Base-by-base conservation (phyloP, 2,797 vertebrate species). In the Lophotriccus pileatus region DNA sequence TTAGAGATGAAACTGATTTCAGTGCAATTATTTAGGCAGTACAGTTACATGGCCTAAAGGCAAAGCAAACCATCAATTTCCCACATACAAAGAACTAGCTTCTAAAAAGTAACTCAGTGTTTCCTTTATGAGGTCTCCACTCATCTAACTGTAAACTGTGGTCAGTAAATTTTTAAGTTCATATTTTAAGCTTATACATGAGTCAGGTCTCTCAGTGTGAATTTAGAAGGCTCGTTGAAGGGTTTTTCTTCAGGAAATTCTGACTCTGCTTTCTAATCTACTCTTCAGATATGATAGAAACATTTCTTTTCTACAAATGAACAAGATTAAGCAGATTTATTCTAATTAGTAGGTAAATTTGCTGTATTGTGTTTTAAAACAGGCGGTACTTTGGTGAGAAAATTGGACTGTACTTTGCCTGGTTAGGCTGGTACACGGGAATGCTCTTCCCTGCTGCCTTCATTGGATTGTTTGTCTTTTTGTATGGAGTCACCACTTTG, bases 301-400 rank as follows among this genome's bases (percentile, higher is more conserved):
- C 49, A 39, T 4, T 30, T 70, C 1, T 73, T 93, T 91, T 62
- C 32, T 62, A 14, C 69, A 79, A 88, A 44, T 22, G 76, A 77
- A 20, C 17, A 70, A 39, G 47, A 49, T 73, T 53, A 83, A 72
- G 17, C 43, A 47, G 46, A 62, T 58, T 55, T 91, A 49, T 73
- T 73, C 15, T 89, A 80, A 95, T 64, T 52, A 79, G 27, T 27
- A 46, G 24, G 23, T 91, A 80, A 96, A 37, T 72, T 81, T 32
- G 3, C 32, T 94, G 32, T 81, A 24, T 95, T 97, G 62, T 98
- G 55, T 97, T 96, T 96, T 92, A 55, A 91, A 93, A 97, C 97
- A 99, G 99, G 95, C 97, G 98, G 41, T 99, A 99, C 93, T 99
- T 99, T 79, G 99, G 99, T 81, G 99, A 99, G 97, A 99, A 99